These are phyloP conservation scores for Sebastolobus alascanus DNA, from an alignment of 2,797 vertebrate species.

Conservation along the genomic window DNA sequence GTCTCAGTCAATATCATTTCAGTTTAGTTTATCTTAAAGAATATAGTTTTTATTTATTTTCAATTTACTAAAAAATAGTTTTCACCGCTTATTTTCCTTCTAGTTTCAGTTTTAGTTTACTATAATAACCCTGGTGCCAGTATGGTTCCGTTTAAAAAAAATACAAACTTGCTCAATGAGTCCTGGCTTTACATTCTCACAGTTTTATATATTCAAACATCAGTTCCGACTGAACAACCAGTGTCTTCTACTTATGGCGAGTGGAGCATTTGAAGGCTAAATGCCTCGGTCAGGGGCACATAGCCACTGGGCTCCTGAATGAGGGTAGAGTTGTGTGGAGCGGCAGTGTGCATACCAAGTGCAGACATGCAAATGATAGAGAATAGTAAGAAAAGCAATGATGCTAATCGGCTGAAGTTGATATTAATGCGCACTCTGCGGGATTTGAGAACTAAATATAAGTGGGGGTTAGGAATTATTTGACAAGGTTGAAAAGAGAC, in stretches of 20 bases:
- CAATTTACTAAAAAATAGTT: neutral
- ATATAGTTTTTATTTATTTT: neutral
- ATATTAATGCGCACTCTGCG: constrained; percentile 16
- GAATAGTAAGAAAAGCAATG: constrained; percentile 11
- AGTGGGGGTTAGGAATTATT: neutral
- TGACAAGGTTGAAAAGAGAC: neutral
- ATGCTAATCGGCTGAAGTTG: neutral
- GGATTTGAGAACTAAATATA: neutral
- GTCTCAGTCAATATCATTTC: neutral
- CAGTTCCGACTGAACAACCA: neutral
- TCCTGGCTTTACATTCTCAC: constrained; percentile 15
- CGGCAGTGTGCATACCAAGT: constrained; percentile 37
- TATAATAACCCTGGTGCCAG: neutral
- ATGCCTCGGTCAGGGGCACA: constrained; percentile 36
- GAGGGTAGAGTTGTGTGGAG: constrained; percentile 17
- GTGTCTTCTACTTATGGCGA: constrained; percentile 19
- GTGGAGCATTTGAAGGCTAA: constrained; percentile 22
- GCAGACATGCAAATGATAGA: constrained; percentile 32
- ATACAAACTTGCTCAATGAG: neutral
- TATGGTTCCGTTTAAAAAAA: neutral
- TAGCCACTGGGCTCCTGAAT: constrained; percentile 36
- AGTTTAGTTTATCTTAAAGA: neutral
- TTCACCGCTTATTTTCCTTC: neutral
- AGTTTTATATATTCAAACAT: constrained; percentile 24
- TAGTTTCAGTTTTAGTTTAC: neutral